phyloP scores from a whole-genome alignment of 2,113 vertebrate genomes.

The mouse (Mus musculus) region DNA sequence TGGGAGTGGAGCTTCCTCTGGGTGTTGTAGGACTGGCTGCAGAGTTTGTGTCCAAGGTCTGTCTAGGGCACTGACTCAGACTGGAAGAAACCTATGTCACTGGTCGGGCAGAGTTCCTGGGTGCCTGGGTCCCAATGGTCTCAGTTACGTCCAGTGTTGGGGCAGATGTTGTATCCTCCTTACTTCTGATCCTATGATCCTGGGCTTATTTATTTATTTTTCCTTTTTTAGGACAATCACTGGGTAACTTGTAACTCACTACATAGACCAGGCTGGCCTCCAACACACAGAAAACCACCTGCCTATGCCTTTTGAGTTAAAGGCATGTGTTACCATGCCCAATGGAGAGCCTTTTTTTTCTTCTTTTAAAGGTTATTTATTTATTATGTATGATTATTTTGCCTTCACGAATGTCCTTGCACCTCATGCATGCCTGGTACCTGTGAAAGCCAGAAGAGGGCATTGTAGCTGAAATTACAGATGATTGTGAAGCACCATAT shows the following conservation, averaged over 20 bases:
- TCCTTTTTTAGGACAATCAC: not conserved
- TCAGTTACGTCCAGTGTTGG: too few species aligned
- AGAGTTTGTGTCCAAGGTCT: too few species aligned
- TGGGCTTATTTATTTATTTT: too few species aligned
- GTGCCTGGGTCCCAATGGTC: too few species aligned
- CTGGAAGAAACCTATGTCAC: too few species aligned
- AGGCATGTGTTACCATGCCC: not conserved
- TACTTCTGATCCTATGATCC: too few species aligned
- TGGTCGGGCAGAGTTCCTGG: too few species aligned
- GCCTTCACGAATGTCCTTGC: not conserved
- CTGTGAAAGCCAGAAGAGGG: not conserved
- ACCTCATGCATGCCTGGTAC: not conserved
- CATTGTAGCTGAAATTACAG: not conserved
- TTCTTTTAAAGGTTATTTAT: not conserved
- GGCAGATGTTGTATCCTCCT: too few species aligned
- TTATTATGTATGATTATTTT: not conserved
- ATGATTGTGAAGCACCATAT: not conserved
- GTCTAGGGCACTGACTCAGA: too few species aligned
- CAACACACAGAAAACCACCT: not conserved
- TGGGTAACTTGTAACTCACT: not conserved
- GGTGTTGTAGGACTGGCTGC: too few species aligned
- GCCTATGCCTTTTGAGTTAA: not conserved
- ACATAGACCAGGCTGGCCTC: not conserved
- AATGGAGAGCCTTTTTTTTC: not conserved
- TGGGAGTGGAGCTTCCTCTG: too few species aligned